Percentiles rank a stretch among this genome's conserved stretches.
phyloP scores from a whole-genome alignment of 2,888 invertebrate species.

The Selenia dentaria region DNA sequence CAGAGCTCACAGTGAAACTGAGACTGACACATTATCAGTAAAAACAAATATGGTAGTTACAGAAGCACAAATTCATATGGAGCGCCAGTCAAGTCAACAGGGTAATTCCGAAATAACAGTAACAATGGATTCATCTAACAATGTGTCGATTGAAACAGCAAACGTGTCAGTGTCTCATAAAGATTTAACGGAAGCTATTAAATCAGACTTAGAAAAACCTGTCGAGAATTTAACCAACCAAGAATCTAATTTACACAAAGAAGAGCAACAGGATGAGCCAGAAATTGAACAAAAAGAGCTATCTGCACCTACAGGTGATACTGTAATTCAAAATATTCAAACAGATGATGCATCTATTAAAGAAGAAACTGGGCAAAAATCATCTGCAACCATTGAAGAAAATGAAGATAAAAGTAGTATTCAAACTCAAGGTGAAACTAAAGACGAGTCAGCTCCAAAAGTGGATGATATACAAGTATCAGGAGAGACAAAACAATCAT shows the following conservation, averaged over 20 bases:
- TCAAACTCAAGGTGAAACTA: conserved; percentile 18
- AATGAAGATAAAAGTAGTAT: conserved; percentile 26
- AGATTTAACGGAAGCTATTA: conserved; percentile 52
- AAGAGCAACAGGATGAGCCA: conserved; percentile 12
- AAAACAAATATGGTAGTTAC: conserved; percentile 80
- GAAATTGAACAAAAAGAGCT: conserved; percentile 26
- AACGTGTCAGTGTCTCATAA: conserved; percentile 69
- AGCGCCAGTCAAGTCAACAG: conserved; percentile 69
- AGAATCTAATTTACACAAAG: conserved; percentile 15
- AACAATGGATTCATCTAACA: conserved; percentile 72
- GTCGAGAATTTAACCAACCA: conserved; percentile 20
- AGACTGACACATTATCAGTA: conserved; percentile 75
- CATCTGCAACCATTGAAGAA: conserved; percentile 16
- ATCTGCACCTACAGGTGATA: conserved; percentile 7
- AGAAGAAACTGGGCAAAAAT: conserved; percentile 15
- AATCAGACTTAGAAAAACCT: conserved; percentile 37
- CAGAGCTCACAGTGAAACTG: conserved; percentile 72
- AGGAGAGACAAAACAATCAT: conserved; percentile 29
- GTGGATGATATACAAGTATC: conserved; percentile 24
- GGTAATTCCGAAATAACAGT: conserved; percentile 75
- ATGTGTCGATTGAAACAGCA: conserved; percentile 71
- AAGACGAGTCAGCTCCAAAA: conserved; percentile 23
- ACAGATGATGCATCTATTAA: conserved; percentile 8
- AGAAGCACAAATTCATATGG: conserved; percentile 81
- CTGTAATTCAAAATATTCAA: conserved; percentile 5